phyloP scores from a whole-genome alignment of 1,140 invertebrate species.

The Lerema accius region DNA sequence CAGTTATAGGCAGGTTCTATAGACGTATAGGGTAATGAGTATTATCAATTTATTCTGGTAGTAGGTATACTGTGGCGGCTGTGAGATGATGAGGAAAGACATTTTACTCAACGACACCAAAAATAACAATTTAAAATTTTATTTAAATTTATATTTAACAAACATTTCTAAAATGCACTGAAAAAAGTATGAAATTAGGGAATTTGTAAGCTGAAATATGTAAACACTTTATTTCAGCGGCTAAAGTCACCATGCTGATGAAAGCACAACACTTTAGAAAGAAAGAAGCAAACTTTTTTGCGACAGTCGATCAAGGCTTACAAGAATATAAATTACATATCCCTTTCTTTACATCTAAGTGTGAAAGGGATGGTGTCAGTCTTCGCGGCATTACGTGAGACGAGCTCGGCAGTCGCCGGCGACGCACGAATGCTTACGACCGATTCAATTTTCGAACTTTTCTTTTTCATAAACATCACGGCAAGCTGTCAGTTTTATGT shows the following conservation, averaged over 20 bases:
- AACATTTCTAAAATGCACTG: no score
- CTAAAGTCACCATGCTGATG: constrained; percentile 15
- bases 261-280: constrained; percentile 35
- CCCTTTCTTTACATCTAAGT: constrained; percentile 16
- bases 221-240: neutral
- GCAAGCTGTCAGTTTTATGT: constrained; percentile 25
- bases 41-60: no score
- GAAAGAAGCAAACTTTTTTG: constrained; percentile 36
- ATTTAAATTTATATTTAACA: no score
- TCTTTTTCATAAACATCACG: constrained; percentile 39
- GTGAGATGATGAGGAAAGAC: no score
- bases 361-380: constrained; percentile 35
- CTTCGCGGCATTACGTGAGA: constrained; percentile 35
- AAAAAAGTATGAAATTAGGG: no score
- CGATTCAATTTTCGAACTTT: constrained; percentile 40
- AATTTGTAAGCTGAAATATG: no score
- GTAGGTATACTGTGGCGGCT: no score
- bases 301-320: constrained; percentile 35
- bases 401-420: constrained; percentile 40
- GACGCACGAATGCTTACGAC: constrained; percentile 50
- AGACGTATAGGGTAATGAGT: no score
- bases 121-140: no score
- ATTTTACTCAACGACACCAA: no score
- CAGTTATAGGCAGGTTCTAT: no score
- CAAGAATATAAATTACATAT: constrained; percentile 30